Conservation (phyloP, 2,888 invertebrate species). For the Latheticus oryzae region DNA sequence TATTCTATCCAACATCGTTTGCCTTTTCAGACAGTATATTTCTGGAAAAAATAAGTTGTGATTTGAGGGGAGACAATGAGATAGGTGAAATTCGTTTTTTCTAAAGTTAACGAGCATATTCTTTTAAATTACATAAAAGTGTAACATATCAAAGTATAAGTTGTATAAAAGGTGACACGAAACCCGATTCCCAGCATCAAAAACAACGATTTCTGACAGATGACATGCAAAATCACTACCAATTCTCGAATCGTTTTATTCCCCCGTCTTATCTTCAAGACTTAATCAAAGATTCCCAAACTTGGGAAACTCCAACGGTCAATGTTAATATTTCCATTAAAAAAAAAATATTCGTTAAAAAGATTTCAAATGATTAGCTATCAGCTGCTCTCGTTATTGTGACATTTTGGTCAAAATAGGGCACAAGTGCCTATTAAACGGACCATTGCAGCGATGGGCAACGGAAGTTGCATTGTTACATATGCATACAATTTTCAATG, state of each 20-base stretch:
- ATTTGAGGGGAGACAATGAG: slow-evolving; percentile 19
- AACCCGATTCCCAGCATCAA: slow-evolving; percentile 40
- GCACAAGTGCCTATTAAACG: slow-evolving; percentile 43
- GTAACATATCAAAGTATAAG: slow-evolving; percentile 50
- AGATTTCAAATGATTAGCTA: slow-evolving; percentile 24
- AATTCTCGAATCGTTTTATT: slow-evolving; percentile 27
- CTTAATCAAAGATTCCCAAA: slow-evolving; percentile 21
- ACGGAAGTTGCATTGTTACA: slow-evolving; percentile 24
- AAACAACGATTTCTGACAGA: slow-evolving; percentile 38
- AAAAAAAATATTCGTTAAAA: slow-evolving; percentile 5
- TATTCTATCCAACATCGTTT: too few relatives aligned
- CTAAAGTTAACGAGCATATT: slow-evolving; percentile 47
- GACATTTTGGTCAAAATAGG: slow-evolving; percentile 58
- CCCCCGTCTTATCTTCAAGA: slow-evolving; percentile 10
- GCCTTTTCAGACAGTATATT: slow-evolving; percentile 33
- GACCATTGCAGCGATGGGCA: slow-evolving; percentile 21
- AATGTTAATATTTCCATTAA: slow-evolving; percentile 8
- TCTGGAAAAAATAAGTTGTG: slow-evolving; percentile 15
- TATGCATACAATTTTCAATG: slow-evolving; percentile 14
- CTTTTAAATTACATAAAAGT: slow-evolving; percentile 50
- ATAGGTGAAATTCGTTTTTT: slow-evolving; percentile 31
- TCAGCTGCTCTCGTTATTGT: slow-evolving; percentile 51
- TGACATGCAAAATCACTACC: slow-evolving; percentile 44
- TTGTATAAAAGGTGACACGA: slow-evolving; percentile 47
- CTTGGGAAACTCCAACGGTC: slow-evolving; percentile 31